These are phyloP conservation scores for Leucania comma DNA, from an alignment of 2,888 invertebrate genomes.

Conservation along the genomic window DNA sequence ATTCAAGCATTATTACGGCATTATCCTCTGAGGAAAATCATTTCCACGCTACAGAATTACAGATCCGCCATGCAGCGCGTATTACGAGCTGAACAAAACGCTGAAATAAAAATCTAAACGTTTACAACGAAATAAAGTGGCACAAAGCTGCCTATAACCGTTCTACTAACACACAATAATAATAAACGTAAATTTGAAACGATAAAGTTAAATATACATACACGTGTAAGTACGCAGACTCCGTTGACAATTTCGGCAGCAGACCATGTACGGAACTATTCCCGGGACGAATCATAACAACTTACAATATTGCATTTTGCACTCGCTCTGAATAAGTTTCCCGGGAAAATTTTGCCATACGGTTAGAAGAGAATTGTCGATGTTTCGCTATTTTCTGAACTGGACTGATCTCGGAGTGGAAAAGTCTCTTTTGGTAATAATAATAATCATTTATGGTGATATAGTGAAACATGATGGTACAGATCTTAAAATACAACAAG, in stretches of 20 bases:
- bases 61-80: conserved; percentile 9
- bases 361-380: conserved; percentile 59
- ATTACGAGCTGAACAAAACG: conserved; percentile 17
- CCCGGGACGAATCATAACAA: conserved; percentile 69
- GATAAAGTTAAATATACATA: conserved; percentile 61
- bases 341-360: conserved; percentile 49
- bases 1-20: neutral
- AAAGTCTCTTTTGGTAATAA: conserved; percentile 24
- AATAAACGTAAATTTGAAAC: conserved; percentile 59
- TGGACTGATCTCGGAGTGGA: conserved; percentile 36
- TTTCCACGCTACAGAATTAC: conserved; percentile 7
- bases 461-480: too few species aligned
- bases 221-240: conserved; percentile 33
- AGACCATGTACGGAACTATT: conserved; percentile 54
- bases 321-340: conserved; percentile 61
- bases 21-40: conserved; percentile 32
- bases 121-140: conserved; percentile 37
- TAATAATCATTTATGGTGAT: too few species aligned
- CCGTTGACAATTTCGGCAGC: conserved; percentile 62
- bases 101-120: conserved; percentile 44
- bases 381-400: conserved; percentile 56
- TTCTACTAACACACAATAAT: conserved; percentile 44
- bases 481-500: too few species aligned
- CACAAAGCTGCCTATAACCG: conserved; percentile 32
- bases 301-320: conserved; percentile 70